These are phyloP conservation scores for Cinara cedri DNA, from an alignment of 2,888 invertebrate genomes.

Conservation along the genomic window DNA sequence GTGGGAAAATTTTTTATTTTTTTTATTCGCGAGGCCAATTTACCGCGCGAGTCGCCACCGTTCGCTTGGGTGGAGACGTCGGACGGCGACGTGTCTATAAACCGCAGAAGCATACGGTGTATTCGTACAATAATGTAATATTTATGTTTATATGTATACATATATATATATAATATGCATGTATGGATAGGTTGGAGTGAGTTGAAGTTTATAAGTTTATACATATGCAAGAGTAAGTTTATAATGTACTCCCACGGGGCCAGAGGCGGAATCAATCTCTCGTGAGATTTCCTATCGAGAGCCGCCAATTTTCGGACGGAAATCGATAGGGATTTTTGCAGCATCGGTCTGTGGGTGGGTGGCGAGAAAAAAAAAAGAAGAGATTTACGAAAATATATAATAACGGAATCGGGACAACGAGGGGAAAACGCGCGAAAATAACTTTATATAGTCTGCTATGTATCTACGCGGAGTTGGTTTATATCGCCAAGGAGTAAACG, in stretches of 20 bases:
- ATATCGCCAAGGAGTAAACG: too few species aligned
- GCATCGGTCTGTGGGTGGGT: not conserved
- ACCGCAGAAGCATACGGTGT: too few species aligned
- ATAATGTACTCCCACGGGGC: not conserved
- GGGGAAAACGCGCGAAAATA: not conserved
- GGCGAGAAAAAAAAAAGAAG: not conserved
- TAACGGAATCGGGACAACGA: not conserved
- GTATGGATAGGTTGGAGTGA: too few species aligned
- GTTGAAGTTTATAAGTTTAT: too few species aligned
- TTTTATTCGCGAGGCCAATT: constrained; percentile 44
- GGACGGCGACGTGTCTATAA: not conserved
- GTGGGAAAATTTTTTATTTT: not conserved
- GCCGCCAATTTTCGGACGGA: constrained; percentile 41
- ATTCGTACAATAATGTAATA: too few species aligned
- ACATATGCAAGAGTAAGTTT: too few species aligned
- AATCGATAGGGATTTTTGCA: constrained; percentile 43
- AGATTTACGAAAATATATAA: not conserved
- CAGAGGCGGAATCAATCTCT: constrained; percentile 48
- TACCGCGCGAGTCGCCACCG: constrained; percentile 17
- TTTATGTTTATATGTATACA: not conserved
- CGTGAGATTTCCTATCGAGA: constrained; percentile 30
- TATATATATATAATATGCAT: not conserved
- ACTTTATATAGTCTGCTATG: constrained; percentile 22
- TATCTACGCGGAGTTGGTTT: not conserved
- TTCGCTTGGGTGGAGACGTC: constrained; percentile 14